Percentiles rank a stretch among this genome's conserved stretches.
phyloP scores from a whole-genome alignment of 2,888 invertebrate species.

The Cheilosia impressa region DNA sequence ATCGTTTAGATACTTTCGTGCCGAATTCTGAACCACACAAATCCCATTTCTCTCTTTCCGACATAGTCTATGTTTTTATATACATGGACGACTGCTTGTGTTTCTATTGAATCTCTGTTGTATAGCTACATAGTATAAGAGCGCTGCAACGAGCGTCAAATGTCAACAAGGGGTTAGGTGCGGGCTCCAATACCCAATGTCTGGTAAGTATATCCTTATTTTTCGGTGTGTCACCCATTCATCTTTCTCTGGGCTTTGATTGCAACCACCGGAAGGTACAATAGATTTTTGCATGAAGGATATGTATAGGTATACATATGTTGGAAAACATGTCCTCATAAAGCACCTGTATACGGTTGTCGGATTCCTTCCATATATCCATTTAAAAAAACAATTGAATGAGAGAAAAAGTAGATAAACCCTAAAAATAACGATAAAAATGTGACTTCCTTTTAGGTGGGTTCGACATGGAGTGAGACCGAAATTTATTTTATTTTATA shows the following conservation, averaged over 20 bases:
- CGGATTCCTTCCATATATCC: slow-evolving; percentile 35
- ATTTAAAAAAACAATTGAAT: slow-evolving; percentile 64
- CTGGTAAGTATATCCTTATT: slow-evolving; percentile 71
- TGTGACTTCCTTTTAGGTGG: slow-evolving; percentile 55
- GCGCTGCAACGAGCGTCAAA: slow-evolving; percentile 67
- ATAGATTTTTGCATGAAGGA: slow-evolving; percentile 62
- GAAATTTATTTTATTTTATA: slow-evolving; percentile 63
- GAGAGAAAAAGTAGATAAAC: slow-evolving; percentile 40
- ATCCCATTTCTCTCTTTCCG: slow-evolving; percentile 64
- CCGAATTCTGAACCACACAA: slow-evolving; percentile 69
- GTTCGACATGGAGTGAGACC: not conserved
- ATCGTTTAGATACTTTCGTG: slow-evolving; percentile 71
- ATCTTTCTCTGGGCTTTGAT: slow-evolving; percentile 64
- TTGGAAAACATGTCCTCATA: slow-evolving; percentile 19
- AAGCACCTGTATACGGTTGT: slow-evolving; percentile 33
- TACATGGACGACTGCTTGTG: slow-evolving; percentile 7
- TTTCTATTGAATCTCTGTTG: slow-evolving; percentile 35
- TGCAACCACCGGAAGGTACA: slow-evolving; percentile 72
- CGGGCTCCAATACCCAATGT: slow-evolving; percentile 18
- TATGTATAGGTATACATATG: slow-evolving; percentile 34
- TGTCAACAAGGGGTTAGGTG: slow-evolving; percentile 67
- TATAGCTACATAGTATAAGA: slow-evolving; percentile 56
- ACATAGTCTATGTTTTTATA: slow-evolving; percentile 30
- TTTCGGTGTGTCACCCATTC: slow-evolving; percentile 74
- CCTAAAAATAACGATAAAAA: slow-evolving; percentile 69